Conservation (phyloP, 2,797 vertebrate genomes). For the Ctenopoma kingsleyae region DNA sequence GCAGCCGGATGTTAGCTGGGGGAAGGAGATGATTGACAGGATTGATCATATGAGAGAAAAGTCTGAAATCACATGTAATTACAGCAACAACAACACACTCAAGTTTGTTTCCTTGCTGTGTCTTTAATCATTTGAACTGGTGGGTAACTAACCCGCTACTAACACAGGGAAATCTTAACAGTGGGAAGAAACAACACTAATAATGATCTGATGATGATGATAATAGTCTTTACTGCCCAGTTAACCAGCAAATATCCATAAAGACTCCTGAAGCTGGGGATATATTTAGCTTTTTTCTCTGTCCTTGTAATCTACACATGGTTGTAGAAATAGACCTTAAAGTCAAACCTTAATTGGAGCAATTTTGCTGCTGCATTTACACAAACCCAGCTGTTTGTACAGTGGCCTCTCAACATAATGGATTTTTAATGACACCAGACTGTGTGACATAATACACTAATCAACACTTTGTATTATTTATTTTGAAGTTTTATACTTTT, state of each 20-base stretch:
- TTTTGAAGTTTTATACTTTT: constrained; percentile 1
- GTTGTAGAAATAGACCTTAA: constrained; percentile 47
- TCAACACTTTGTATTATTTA: constrained; percentile 1
- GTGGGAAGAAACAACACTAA: constrained; percentile 22
- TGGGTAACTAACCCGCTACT: constrained; percentile 28
- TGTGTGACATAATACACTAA: constrained; percentile 33
- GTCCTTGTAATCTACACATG: constrained; percentile 51
- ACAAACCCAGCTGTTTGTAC: constrained; percentile 21
- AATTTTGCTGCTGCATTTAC: constrained; percentile 46
- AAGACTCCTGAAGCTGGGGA: constrained; percentile 28
- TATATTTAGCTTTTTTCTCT: constrained; percentile 21
- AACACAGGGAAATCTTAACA: constrained; percentile 41
- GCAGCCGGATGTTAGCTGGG: constrained; percentile 12
- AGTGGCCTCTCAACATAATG: constrained; percentile 30
- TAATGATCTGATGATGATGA: neutral
- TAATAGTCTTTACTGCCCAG: no score
- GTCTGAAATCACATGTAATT: constrained; percentile 25
- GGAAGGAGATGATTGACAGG: constrained; percentile 19
- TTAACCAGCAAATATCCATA: neutral
- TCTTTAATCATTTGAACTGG: constrained; percentile 73
- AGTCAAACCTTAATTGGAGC: constrained; percentile 49
- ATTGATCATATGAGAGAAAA: no score
- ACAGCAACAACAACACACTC: constrained; percentile 41
- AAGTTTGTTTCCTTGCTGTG: constrained; percentile 43
- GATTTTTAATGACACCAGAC: constrained; percentile 27